Conservation (phyloP, 2,888 invertebrate genomes). For the Merodon equestris region DNA sequence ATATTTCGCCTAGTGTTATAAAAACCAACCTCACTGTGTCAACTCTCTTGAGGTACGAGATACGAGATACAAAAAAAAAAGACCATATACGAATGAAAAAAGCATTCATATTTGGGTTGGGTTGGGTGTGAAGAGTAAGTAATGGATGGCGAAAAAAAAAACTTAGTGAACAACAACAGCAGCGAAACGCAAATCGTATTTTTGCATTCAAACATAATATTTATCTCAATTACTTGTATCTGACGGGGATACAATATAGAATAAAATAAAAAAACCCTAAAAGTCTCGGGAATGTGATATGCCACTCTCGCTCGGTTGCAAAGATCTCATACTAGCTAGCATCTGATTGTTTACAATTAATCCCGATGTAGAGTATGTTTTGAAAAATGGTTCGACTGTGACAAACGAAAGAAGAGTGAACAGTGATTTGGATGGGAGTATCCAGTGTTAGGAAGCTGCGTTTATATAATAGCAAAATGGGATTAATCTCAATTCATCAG, state of each 20-base stretch:
- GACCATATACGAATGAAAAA: too few species aligned
- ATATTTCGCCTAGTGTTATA: too few species aligned
- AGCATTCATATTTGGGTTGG: not conserved
- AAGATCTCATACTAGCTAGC: not conserved
- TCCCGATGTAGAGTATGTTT: slow-evolving; percentile 6
- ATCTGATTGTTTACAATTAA: slow-evolving; percentile 15
- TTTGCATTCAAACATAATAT: slow-evolving; percentile 36
- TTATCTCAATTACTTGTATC: slow-evolving; percentile 45
- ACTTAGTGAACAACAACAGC: slow-evolving; percentile 35
- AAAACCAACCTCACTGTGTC: slow-evolving; percentile 25
- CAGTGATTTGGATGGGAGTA: not conserved
- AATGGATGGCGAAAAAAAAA: slow-evolving; percentile 1
- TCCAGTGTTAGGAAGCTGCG: slow-evolving; percentile 15
- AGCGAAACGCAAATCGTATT: slow-evolving; percentile 28
- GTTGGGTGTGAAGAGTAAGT: slow-evolving; percentile 27
- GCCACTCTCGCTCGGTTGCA: slow-evolving; percentile 6
- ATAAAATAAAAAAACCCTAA: too few species aligned
- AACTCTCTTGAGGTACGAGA: slow-evolving; percentile 19
- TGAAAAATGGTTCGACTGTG: slow-evolving; percentile 23
- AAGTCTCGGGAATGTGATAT: slow-evolving; percentile 31
- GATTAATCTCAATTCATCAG: slow-evolving; percentile 54
- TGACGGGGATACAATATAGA: slow-evolving; percentile 21
- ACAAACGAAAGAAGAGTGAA: slow-evolving; percentile 1
- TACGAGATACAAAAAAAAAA: slow-evolving; percentile 7
- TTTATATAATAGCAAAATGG: slow-evolving; percentile 55